These are phyloP conservation scores for Acanthosepion pharaonis DNA, from an alignment of 2,888 invertebrate genomes.

Conservation along the genomic window DNA sequence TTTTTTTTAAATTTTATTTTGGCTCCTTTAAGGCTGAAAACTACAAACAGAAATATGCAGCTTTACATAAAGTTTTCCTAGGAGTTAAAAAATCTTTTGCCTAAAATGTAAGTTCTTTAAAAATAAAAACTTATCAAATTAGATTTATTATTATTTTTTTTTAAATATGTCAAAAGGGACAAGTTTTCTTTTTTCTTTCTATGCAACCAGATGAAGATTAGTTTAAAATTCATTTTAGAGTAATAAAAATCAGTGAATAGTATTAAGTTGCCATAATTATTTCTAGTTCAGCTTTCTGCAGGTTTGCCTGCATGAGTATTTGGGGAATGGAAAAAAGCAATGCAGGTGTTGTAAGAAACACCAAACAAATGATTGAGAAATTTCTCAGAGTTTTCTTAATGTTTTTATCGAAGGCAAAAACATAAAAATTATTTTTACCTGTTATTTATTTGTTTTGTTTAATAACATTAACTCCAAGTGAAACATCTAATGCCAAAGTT, in stretches of 20 bases:
- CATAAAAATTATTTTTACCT: not conserved
- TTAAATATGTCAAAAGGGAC: too few species aligned
- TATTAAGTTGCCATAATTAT: not conserved
- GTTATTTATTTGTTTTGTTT: not conserved
- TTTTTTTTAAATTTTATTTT: too few species aligned
- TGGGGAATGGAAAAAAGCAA: not conserved
- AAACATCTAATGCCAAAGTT: too few species aligned
- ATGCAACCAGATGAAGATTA: too few species aligned
- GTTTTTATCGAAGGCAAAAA: not conserved
- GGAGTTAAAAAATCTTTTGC: not conserved
- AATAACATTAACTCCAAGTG: too few species aligned
- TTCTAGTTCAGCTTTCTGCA: not conserved
- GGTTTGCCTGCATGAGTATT: not conserved
- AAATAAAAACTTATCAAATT: not conserved
- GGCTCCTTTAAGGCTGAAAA: not conserved
- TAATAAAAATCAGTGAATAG: too few species aligned
- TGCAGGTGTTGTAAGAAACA: not conserved
- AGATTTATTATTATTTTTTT: too few species aligned
- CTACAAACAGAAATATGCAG: not conserved
- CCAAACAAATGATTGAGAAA: not conserved
- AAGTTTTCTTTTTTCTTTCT: too few species aligned
- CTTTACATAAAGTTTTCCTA: not conserved
- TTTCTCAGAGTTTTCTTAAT: too few species aligned
- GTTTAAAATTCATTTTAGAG: too few species aligned
- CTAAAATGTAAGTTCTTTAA: not conserved